These are phyloP conservation scores for Cryptomyrus ogoouensis DNA, from an alignment of 2,113 vertebrate species.

Conservation along the genomic window DNA sequence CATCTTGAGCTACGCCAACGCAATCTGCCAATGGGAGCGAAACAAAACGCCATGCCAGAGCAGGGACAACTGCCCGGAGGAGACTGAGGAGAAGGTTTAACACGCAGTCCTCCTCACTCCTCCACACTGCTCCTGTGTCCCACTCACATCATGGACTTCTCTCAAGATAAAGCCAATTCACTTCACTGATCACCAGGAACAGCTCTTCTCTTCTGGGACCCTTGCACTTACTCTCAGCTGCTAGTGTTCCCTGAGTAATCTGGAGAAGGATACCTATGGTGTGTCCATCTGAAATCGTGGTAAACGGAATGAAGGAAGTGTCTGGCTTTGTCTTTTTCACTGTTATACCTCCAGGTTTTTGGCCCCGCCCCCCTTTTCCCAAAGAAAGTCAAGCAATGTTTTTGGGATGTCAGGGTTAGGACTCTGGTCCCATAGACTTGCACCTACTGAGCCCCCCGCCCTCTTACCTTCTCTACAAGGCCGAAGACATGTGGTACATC, in stretches of 20 bases:
- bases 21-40: constrained; percentile 94
- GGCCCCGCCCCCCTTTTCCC: neutral
- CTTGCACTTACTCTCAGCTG: neutral
- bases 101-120: neutral
- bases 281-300: neutral
- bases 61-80: constrained; percentile 43
- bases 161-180: neutral
- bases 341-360: neutral
- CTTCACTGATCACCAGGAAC: neutral
- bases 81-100: constrained; percentile 47
- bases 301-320: neutral
- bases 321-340: neutral
- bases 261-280: neutral
- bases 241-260: neutral
- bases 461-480: neutral
- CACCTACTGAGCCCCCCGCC: neutral
- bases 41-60: constrained; percentile 84
- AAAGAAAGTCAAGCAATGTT: neutral
- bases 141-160: neutral
- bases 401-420: neutral
- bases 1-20: constrained; percentile 84
- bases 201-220: neutral
- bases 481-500: neutral
- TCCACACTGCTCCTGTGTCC: constrained; percentile 29
- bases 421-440: neutral